A percentile compares a stretch with the other conserved stretches of the same genome.
phyloP scores from a whole-genome alignment of 2,888 invertebrate genomes.

The Amphipoea lucens region DNA sequence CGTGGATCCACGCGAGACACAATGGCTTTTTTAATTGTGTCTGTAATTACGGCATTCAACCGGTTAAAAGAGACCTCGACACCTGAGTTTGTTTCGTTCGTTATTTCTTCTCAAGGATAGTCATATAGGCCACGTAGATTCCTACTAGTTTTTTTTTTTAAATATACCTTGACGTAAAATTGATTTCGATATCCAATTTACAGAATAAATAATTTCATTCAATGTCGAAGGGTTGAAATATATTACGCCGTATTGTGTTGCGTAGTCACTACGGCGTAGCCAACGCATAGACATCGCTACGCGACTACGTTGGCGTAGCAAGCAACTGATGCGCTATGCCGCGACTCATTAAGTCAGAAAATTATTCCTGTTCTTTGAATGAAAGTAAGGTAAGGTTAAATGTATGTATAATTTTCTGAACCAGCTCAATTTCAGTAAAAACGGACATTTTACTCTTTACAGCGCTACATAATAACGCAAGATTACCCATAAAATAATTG shows the following conservation, averaged over 20 bases:
- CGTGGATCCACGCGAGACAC: no score
- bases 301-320: conserved; percentile 25
- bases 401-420: background rate
- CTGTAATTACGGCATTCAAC: no score
- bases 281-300: background rate
- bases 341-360: background rate
- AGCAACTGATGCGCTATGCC: conserved; percentile 3
- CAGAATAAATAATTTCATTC: background rate
- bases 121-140: background rate
- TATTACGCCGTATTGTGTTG: background rate
- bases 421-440: background rate
- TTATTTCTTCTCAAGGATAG: background rate
- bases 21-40: no score
- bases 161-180: background rate
- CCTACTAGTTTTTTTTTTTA: background rate
- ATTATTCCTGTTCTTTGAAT: background rate
- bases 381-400: background rate
- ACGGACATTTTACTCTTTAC: background rate
- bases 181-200: background rate
- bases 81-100: background rate
- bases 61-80: background rate
- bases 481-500: conserved; percentile 44
- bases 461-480: conserved; percentile 18
- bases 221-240: background rate
- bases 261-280: conserved; percentile 40